phyloP scores from a whole-genome alignment of 2,888 invertebrate genomes.

The Drosophila picticornis region DNA sequence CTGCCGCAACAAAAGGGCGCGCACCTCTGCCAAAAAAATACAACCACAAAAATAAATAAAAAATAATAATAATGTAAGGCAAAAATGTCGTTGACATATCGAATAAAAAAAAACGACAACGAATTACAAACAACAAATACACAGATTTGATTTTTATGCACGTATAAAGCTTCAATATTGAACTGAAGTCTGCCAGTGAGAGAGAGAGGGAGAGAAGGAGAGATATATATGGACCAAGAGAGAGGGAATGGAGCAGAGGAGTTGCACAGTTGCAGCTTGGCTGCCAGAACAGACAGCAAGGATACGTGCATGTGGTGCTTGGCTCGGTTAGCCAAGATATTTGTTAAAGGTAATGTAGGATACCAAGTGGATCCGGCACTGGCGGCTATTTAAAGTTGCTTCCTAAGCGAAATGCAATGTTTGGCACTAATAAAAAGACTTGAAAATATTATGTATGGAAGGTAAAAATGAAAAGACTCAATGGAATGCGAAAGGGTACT shows the following conservation, averaged over 20 bases:
- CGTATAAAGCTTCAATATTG: conserved; percentile 55
- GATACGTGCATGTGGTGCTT: conserved; percentile 45
- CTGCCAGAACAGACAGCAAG: conserved; percentile 13
- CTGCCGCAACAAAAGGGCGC: conserved; percentile 56
- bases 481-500: background rate
- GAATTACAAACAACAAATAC: conserved; percentile 74
- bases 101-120: conserved; percentile 57
- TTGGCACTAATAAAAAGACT: background rate
- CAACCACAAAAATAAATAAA: conserved; percentile 15
- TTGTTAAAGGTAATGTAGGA: conserved; percentile 50
- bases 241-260: background rate
- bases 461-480: background rate
- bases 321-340: conserved; percentile 49
- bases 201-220: too few species aligned
- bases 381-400: conserved; percentile 17
- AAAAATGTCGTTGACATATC: conserved; percentile 70
- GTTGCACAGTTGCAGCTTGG: conserved; percentile 32
- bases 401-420: conserved; percentile 8
- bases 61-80: conserved; percentile 29
- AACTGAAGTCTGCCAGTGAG: conserved; percentile 8
- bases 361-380: conserved; percentile 40
- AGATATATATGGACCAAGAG: too few species aligned
- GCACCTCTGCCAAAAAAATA: conserved; percentile 57
- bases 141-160: conserved; percentile 79
- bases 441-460: background rate